Evolutionary conservation across 1,140 invertebrate species (phyloP), one percentile per base, ranked within the genome.

Genomic region (Brachionus manjavacas): DNA sequence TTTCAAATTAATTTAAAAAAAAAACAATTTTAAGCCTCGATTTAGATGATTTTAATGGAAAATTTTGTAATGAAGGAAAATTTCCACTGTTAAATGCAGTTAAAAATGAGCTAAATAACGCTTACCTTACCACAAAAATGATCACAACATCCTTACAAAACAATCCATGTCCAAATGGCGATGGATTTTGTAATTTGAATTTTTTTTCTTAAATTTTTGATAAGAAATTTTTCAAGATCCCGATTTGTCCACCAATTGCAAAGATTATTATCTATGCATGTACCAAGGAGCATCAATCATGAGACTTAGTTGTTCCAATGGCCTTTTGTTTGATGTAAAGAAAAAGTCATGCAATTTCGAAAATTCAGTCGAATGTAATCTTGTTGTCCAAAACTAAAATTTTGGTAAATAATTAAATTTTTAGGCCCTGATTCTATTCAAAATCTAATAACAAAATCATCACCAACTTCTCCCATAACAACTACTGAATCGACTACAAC

Each of bases 21-120:
- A 98, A 96, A 96, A 95, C 95, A 0, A 91, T 97, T 0, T 95
- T 97, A 72, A 72, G 68, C 14, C 43, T 72, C 9, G 68, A 72
- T 86, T 96, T 97, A 94, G 96, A 88, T 79, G 88, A 88, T 83
- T 88, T 88, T 78, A 83, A 76, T 12, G 87, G 86, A 49, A 25
- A 55, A 12, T 85, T 85, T 64, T 88, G 88, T 86, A 86, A 86
- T 49, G 52, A 87, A 23, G 87, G 88, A 8, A 86, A 85, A 74
- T 89, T 86, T 83, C 88, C 88, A 6, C 85, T 89, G n/a, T 39
- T 87, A 66, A 84, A 28, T 52, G 49, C 74, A 16, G 60, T 81
- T 11, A 96, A 95, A 80, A 14, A 52, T 16, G 76, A 80, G 43
- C 20, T 80, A 7, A 7, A 46, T 14, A 41, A 43, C 14, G 68